Base-by-base conservation (phyloP, 2,113 vertebrate species). In the Nothocercus nigrocapillus region DNA sequence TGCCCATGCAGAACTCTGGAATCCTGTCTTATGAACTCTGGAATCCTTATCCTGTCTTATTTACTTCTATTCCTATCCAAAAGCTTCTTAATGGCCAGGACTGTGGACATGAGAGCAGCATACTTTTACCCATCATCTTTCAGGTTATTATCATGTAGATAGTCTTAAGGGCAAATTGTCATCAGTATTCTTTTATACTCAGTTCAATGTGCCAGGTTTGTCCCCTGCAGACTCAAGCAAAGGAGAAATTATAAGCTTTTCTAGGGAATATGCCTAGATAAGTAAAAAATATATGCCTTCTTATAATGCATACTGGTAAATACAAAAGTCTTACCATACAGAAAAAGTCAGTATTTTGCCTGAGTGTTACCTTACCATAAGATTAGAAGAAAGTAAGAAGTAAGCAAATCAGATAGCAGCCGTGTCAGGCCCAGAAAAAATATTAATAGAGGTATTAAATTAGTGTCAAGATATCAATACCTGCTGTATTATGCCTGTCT, bases 41-140 rank as follows among this genome's bases (percentile, higher is more conserved):
- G n/a, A n/a, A n/a, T n/a, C n/a, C n/a, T n/a, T n/a, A n/a, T n/a
- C n/a, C n/a, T n/a, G n/a, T n/a, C n/a, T n/a, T n/a, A n/a, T 54
- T 64, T 34, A 77, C 80, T 3, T 14, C n/a, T 58, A 32, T 5
- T 80, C 12, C 34, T 44, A 25, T 3, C 2, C 25, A 51, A 66
- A 24, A 49, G 5, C 3, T 32, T 28, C 83, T 84, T 61, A 11
- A 64, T 20, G n/a, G 17, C 27, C 27, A 81, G 76, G 54, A 49
- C 9, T 5, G 34, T 49, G 12, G 64, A 13, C 20, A 16, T 64
- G 16, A 24, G 4, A 6, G 68, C 27, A 45, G 4, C 0, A 0
- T 44, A 38, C 4, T 22, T 64, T 62, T 14, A 54, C 2, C 42
- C 70, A 6, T 8, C 30, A 51, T 61, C 20, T 81, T 77, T 54